phyloP scores from a whole-genome alignment of 1,140 invertebrate genomes.

The Neocloeon triangulifer region DNA sequence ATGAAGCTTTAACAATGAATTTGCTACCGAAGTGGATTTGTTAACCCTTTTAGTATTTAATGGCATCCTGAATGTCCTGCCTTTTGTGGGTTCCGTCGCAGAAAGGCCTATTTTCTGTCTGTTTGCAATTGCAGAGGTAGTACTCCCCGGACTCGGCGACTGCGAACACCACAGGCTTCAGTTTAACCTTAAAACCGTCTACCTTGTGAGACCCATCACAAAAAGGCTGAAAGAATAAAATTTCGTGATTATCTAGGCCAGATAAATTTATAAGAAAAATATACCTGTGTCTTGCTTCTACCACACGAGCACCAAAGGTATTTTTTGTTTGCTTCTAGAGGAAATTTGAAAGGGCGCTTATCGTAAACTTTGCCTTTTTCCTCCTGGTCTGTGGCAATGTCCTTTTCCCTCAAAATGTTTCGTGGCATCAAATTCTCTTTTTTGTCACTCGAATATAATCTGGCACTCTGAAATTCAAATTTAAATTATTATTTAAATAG shows the following conservation, averaged over 20 bases:
- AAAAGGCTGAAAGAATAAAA: conserved; percentile 43
- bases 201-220: conserved; percentile 82
- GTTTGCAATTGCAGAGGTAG: conserved; percentile 97
- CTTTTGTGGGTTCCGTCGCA: conserved; percentile 90
- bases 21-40: no score
- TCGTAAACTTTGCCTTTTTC: conserved; percentile 57
- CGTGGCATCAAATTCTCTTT: no score
- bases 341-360: conserved; percentile 69
- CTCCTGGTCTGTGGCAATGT: conserved; percentile 30
- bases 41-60: conserved; percentile 9
- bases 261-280: conserved; percentile 4
- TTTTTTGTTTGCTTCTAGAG: conserved; percentile 47
- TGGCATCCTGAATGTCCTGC: conserved; percentile 30
- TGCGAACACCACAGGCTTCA: conserved; percentile 52
- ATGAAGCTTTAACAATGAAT: no score
- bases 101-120: conserved; percentile 81
- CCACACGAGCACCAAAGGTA: conserved; percentile 93
- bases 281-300: conserved; percentile 55
- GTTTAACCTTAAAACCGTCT: conserved; percentile 32
- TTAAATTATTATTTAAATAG: no score
- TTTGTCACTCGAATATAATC: no score
- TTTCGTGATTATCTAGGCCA: no score
- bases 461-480: no score
- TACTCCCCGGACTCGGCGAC: conserved; percentile 82
- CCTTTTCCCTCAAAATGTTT: conserved; percentile 32